Percentiles rank a stretch among this genome's conserved stretches.
These are phyloP conservation scores for Condylostylus longicornis DNA, from an alignment of 1,140 invertebrate genomes.

Conservation along the genomic window DNA sequence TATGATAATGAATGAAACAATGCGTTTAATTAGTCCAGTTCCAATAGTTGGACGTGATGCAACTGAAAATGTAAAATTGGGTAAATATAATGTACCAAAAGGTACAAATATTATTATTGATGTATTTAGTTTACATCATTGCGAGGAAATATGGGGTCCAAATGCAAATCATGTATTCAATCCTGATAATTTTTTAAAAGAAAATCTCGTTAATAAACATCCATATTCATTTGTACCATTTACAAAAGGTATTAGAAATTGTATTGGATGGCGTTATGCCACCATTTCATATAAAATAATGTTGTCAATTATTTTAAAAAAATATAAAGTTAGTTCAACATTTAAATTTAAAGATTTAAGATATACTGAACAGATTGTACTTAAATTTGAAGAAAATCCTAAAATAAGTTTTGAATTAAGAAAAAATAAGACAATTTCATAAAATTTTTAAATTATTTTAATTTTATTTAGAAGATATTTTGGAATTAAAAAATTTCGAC, in stretches of 20 bases:
- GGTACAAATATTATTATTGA: constrained; percentile 26
- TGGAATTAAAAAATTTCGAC: no score
- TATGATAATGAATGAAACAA: constrained; percentile 45
- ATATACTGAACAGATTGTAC: no score
- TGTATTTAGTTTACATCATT: constrained; percentile 27
- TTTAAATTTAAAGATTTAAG: no score
- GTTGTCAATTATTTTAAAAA: no score
- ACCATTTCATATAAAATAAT: constrained; percentile 11
- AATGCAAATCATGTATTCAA: constrained; percentile 18
- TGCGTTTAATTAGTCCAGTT: constrained; percentile 34
- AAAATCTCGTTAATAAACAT: constrained; percentile 10
- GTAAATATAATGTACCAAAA: constrained; percentile 13
- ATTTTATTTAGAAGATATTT: no score
- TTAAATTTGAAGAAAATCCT: no score
- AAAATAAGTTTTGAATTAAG: no score
- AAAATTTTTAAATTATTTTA: no score
- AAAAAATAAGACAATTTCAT: no score
- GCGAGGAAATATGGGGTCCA: constrained; percentile 18
- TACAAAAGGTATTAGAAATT: constrained; percentile 28
- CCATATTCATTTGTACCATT: constrained; percentile 29
- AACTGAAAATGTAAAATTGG: constrained; percentile 15
- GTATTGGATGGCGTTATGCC: constrained; percentile 29
- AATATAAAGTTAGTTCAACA: no score
- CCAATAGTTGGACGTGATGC: constrained; percentile 21
- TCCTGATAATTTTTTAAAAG: constrained; percentile 26